Conservation (phyloP, 2,113 vertebrate genomes). For the Gopherus flavomarginatus region DNA sequence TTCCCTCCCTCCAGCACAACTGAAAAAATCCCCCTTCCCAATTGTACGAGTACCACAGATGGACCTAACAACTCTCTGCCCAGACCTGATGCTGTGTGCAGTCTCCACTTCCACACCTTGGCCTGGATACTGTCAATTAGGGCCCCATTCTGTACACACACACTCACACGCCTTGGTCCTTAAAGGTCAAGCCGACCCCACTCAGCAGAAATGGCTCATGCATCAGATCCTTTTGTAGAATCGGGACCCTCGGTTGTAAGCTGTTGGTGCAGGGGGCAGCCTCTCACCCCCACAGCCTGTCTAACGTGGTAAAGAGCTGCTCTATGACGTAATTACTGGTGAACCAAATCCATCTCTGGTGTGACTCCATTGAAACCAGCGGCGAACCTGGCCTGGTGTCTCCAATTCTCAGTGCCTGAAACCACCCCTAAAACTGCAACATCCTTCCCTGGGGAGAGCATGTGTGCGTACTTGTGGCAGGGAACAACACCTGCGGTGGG, state of each 20-base stretch:
- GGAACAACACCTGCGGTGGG: accelerated
- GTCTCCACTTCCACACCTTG: background rate
- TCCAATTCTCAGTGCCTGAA: accelerated
- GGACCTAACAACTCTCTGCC: accelerated
- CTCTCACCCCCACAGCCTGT: no score
- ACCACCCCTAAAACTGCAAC: background rate
- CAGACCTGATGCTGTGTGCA: background rate
- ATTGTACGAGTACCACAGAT: background rate
- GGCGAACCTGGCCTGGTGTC: background rate
- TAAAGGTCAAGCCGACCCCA: background rate
- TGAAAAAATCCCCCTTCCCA: background rate
- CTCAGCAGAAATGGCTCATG: background rate
- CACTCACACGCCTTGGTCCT: background rate
- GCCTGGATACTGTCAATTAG: background rate
- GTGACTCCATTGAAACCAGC: accelerated
- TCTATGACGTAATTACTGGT: accelerated
- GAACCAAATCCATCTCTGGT: accelerated
- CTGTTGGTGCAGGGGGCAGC: background rate
- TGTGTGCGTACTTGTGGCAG: no score
- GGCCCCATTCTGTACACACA: no score
- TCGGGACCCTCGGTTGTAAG: background rate
- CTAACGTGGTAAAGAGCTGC: background rate
- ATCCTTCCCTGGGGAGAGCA: background rate
- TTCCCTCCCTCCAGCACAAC: background rate
- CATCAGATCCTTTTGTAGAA: background rate